Evolutionary conservation across 2,797 vertebrate genomes (phyloP), one percentile per base, ranked within the genome.

Genomic region (Cirrhinus molitorella): DNA sequence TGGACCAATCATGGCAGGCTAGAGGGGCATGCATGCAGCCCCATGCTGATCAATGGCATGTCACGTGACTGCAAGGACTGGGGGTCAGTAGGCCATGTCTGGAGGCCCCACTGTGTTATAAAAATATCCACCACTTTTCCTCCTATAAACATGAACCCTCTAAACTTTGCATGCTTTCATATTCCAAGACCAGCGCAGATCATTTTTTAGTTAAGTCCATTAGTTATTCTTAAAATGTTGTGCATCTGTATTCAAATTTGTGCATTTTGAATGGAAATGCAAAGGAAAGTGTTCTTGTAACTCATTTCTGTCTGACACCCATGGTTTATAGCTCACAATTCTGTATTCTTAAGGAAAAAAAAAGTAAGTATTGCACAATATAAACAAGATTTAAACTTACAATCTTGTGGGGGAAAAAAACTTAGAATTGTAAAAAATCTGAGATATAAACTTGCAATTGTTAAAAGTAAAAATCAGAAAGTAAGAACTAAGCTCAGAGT

Each of bases 1-100:
- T 81, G 10, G 11, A 57, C 88, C 87, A 89, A 89, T 89, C 88
- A 83, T 43, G 0, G 63, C 77, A 23, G 47, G 47, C 45, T 45
- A 21, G 1, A 40, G 34, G 40, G 31, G 77, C 85, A 31, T 85
- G 85, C 70, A 49, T 4, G 12, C 11, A 34, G 7, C 34, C 75
- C 47, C 25, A 16, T 11, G 59, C 57, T 66, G 77, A 76, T 68
- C 53, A 10, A 65, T 72, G 72, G 83, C 63, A 45, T 77, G 84
- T 81, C 55, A 73, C 81, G 65, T 83, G 81, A 83, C 74, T 45
- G 12, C 5, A 25, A 68, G 13, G 63, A 68, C 25, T 47, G 2
- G 51, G 34, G 81, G 81, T 83, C 81, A 83, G 81, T 68, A 77
- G 73, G 73, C 51, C 81, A 77, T 21, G 23, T 37, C 19, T 74